Percentiles rank a stretch among this genome's conserved stretches.
Evolutionary conservation across 1,140 invertebrate genomes (phyloP).

Genomic region (Ips typographus): DNA sequence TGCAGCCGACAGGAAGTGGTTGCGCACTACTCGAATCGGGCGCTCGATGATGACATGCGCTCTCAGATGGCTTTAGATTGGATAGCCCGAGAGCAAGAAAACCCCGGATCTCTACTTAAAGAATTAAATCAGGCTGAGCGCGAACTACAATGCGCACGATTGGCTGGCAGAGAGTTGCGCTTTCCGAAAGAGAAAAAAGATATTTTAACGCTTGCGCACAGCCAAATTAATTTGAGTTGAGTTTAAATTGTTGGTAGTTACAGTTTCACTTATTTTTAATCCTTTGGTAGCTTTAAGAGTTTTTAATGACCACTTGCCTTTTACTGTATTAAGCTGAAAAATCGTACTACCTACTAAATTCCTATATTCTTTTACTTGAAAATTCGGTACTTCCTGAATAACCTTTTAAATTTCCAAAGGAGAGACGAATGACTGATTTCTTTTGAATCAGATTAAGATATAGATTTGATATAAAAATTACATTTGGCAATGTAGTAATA

Average conservation of each 20-base stretch:
- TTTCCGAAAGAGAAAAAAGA: constrained; percentile 96
- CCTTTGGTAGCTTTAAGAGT: no score
- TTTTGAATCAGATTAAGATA: no score
- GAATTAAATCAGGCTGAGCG: constrained; percentile 83
- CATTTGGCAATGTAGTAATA: no score
- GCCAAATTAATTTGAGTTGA: constrained; percentile 64
- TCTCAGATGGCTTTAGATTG: constrained; percentile 95
- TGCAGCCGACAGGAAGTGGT: constrained; percentile 94
- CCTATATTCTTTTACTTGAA: no score
- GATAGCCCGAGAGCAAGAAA: constrained; percentile 87
- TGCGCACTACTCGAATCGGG: constrained; percentile 89
- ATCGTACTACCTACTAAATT: no score
- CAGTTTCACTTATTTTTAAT: no score
- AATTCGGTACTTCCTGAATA: no score
- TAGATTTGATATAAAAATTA: no score
- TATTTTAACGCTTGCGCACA: constrained; percentile 85
- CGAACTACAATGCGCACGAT: constrained; percentile 85
- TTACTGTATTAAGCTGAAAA: no score
- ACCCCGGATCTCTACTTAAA: constrained; percentile 73
- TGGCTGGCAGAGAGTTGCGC: constrained; percentile 85
- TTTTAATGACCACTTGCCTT: no score
- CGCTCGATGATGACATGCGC: constrained; percentile 91
- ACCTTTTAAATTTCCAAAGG: no score
- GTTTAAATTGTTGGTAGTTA: not conserved
- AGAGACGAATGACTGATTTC: no score